Percentiles rank a stretch among this genome's conserved stretches.
Conservation (phyloP, 2,113 vertebrate species). For the Archilochus colubris region DNA sequence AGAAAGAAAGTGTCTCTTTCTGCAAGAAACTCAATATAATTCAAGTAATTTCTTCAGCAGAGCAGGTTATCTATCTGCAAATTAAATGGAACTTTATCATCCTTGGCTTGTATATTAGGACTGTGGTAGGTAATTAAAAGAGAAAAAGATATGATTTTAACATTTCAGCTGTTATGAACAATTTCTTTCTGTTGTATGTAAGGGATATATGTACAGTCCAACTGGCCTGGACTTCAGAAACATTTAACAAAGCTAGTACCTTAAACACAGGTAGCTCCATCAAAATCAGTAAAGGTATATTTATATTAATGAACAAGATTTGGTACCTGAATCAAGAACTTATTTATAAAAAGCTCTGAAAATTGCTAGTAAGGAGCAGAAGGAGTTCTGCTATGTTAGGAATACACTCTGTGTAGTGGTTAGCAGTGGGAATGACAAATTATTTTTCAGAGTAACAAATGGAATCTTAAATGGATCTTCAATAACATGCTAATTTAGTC, state of each 20-base stretch:
- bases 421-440: conserved; percentile 1
- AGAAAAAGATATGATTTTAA: background rate
- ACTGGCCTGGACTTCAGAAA: background rate
- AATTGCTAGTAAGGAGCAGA: background rate
- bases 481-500: conserved; percentile 34
- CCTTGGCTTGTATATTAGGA: background rate
- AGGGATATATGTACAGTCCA: background rate
- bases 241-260: background rate
- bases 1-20: background rate
- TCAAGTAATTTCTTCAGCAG: background rate
- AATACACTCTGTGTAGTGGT: background rate
- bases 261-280: background rate
- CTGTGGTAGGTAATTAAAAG: background rate
- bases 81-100: background rate
- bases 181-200: background rate
- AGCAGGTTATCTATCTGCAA: background rate
- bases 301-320: background rate
- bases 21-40: background rate
- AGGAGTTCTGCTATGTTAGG: background rate
- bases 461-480: conserved; percentile 52
- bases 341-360: background rate
- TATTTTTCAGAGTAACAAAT: background rate
- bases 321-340: background rate
- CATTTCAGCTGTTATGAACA: background rate
- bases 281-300: background rate